Conservation (phyloP, 1,140 invertebrate species). For the Vollenhovia emeryi region DNA sequence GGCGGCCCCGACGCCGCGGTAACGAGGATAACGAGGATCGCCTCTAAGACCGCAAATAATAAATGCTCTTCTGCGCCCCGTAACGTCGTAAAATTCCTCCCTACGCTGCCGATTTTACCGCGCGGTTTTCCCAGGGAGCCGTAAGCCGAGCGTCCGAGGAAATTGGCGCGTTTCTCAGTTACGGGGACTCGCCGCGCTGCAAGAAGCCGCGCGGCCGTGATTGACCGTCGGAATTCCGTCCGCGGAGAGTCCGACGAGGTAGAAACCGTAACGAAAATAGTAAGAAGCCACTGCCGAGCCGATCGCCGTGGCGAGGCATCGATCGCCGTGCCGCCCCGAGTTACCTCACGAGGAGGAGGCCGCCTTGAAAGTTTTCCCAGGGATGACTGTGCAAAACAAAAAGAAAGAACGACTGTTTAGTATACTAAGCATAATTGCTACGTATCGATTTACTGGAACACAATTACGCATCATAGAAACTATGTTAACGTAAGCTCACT, state of each 20-base stretch:
- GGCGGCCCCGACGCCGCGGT: slow-evolving; percentile 54
- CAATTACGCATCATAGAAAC: background rate
- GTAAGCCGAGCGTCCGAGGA: slow-evolving; percentile 24
- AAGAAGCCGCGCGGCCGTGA: background rate
- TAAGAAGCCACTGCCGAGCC: background rate
- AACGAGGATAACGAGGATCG: slow-evolving; percentile 76
- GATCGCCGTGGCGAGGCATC: background rate
- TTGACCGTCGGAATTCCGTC: slow-evolving; percentile 37
- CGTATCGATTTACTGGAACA: background rate
- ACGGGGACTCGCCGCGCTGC: background rate
- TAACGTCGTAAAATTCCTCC: slow-evolving; percentile 69
- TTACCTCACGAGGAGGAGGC: background rate
- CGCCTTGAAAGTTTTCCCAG: background rate
- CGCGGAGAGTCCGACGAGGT: slow-evolving; percentile 10
- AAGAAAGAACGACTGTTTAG: background rate
- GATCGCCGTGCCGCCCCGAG: background rate
- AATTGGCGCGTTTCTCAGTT: slow-evolving; percentile 57
- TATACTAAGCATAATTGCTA: background rate
- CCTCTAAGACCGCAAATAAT: slow-evolving; percentile 75
- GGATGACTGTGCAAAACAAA: background rate
- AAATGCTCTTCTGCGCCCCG: slow-evolving; percentile 69
- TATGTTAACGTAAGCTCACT: background rate
- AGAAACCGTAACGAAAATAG: slow-evolving; percentile 62
- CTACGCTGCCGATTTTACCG: slow-evolving; percentile 54
- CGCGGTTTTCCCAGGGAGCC: slow-evolving; percentile 55